Conservation (phyloP, 2,888 invertebrate genomes). For the Julus scanicus region DNA sequence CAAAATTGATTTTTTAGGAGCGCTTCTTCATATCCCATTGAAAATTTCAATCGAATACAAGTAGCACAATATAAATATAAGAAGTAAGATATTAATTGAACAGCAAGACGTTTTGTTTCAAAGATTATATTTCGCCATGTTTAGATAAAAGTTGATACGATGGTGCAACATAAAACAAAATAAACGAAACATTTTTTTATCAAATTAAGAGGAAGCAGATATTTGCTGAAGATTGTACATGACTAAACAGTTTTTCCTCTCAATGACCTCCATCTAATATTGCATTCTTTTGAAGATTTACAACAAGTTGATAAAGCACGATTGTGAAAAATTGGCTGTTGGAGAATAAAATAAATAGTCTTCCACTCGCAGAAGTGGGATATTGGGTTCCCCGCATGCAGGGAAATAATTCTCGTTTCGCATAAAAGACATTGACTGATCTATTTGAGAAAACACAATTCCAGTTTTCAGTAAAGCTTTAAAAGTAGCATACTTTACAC, state of each 20-base stretch:
- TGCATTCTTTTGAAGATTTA: slow-evolving; percentile 13
- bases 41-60: not conserved
- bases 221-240: not conserved
- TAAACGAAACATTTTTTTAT: not conserved
- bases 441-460: slow-evolving; percentile 30
- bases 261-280: slow-evolving; percentile 13
- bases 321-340: slow-evolving; percentile 30
- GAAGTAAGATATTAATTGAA: slow-evolving; percentile 23
- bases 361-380: slow-evolving; percentile 14
- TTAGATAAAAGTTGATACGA: not conserved
- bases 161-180: not conserved
- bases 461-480: slow-evolving; percentile 28
- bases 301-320: slow-evolving; percentile 36
- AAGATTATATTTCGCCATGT: not conserved
- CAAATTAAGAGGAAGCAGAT: not conserved
- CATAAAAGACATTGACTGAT: slow-evolving; percentile 29
- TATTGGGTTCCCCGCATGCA: slow-evolving; percentile 29
- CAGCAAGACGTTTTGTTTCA: not conserved
- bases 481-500: not conserved
- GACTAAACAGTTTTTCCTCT: not conserved
- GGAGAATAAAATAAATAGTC: slow-evolving; percentile 17
- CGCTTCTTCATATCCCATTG: not conserved
- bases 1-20: not conserved
- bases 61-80: not conserved
- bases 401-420: slow-evolving; percentile 21